Conservation (phyloP, 2,797 vertebrate genomes). For the Xiphophorus birchmanni region DNA sequence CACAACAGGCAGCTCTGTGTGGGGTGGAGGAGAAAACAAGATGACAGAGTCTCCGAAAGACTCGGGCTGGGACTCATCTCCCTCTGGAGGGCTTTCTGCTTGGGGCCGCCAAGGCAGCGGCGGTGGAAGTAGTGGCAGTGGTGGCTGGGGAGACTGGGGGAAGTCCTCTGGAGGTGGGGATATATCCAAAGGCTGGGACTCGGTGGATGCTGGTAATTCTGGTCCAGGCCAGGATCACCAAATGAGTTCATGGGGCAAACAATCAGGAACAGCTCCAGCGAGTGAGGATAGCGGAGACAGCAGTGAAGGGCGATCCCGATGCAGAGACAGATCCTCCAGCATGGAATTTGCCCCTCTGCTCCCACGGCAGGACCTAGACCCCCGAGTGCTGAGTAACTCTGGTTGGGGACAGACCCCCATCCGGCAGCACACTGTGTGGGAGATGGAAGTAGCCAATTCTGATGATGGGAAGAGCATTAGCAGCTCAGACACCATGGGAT, state of each 20-base stretch:
- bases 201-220: constrained; percentile 79
- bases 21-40: constrained; percentile 89
- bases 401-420: constrained; percentile 99
- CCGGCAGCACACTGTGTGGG: constrained; percentile 97
- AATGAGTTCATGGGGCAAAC: constrained; percentile 83
- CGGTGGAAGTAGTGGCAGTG: constrained; percentile 84
- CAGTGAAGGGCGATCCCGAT: constrained; percentile 78
- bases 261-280: constrained; percentile 85
- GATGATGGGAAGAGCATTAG: constrained; percentile 85
- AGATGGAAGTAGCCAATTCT: constrained; percentile 85
- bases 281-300: constrained; percentile 89
- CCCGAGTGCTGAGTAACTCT: constrained; percentile 94
- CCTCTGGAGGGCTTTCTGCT: constrained; percentile 71
- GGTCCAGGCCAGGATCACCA: constrained; percentile 87
- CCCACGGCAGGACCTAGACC: constrained; percentile 92
- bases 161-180: constrained; percentile 75
- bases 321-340: constrained; percentile 84
- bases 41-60: constrained; percentile 84
- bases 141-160: constrained; percentile 83
- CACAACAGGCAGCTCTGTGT: constrained; percentile 86
- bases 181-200: constrained; percentile 75
- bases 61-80: constrained; percentile 84
- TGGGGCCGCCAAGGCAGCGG: constrained; percentile 85
- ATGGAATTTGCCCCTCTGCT: constrained; percentile 86
- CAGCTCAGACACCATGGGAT: constrained; percentile 87